These are phyloP conservation scores for Stratiomys singularior DNA, from an alignment of 2,888 invertebrate genomes.

Conservation along the genomic window DNA sequence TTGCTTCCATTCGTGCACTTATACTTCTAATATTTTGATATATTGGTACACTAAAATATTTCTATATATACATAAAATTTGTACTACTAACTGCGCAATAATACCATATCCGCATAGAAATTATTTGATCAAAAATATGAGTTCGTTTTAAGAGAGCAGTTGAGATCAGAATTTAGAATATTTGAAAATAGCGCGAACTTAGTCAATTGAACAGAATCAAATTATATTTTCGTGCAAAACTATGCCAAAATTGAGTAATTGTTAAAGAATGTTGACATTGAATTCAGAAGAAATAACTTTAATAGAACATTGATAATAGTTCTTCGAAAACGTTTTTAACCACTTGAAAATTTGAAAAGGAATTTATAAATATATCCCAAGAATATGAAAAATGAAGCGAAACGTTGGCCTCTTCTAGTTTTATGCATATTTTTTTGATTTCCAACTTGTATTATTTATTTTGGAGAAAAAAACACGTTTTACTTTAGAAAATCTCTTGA, in stretches of 20 bases:
- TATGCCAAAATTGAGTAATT: not conserved
- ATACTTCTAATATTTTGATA: slow-evolving; percentile 44
- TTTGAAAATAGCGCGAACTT: not conserved
- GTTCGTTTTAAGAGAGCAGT: slow-evolving; percentile 1
- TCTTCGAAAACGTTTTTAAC: no score
- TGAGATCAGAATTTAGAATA: not conserved
- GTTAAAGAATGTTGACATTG: no score
- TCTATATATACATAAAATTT: slow-evolving; percentile 51
- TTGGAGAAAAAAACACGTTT: no score
- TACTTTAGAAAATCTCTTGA: no score
- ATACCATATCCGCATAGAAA: slow-evolving; percentile 27
- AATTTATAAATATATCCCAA: not conserved
- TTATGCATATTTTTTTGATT: slow-evolving; percentile 43
- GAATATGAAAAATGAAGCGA: slow-evolving; percentile 49
- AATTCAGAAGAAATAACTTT: no score
- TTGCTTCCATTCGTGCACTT: slow-evolving; percentile 42
- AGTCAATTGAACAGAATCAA: not conserved
- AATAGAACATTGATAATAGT: not conserved
- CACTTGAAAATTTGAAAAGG: not conserved
- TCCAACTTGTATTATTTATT: slow-evolving; percentile 11
- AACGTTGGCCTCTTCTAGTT: slow-evolving; percentile 55
- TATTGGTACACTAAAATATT: slow-evolving; percentile 50
- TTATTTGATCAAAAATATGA: not conserved
- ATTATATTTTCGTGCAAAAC: not conserved
- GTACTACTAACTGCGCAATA: slow-evolving; percentile 44